phyloP scores from a whole-genome alignment of 2,113 vertebrate genomes.

The Tor tambroides region DNA sequence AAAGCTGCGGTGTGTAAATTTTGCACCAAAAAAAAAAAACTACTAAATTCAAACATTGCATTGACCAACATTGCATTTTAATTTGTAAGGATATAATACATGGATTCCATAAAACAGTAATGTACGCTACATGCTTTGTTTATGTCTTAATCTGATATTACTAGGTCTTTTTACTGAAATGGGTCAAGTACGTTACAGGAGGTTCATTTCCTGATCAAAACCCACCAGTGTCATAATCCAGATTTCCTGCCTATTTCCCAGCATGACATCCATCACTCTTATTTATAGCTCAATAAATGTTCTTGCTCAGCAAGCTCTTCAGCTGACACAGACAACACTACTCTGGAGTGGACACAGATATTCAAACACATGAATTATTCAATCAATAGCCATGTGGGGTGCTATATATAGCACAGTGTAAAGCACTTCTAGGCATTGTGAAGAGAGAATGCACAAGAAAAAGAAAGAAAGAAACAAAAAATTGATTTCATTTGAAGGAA shows the following conservation, averaged over 20 bases:
- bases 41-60: neutral
- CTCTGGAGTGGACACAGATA: constrained; percentile 13
- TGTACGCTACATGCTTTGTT: neutral
- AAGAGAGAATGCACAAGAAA: neutral
- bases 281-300: constrained; percentile 1
- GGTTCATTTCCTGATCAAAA: neutral
- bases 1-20: neutral
- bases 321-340: constrained; percentile 26
- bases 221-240: neutral
- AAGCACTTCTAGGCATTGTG: neutral
- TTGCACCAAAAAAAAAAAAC: neutral
- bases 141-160: neutral
- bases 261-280: constrained; percentile 28
- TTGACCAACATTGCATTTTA: neutral
- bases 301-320: neutral
- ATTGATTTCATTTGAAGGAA: neutral
- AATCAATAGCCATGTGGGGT: constrained; percentile 63
- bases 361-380: constrained; percentile 68
- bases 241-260: constrained; percentile 16
- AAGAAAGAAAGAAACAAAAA: neutral
- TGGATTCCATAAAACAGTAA: neutral
- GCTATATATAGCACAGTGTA: constrained; percentile 56
- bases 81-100: neutral
- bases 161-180: neutral
- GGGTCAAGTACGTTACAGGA: neutral